Evolutionary conservation across 2,113 vertebrate genomes (phyloP).

Genomic region (Ranitomeya variabilis): DNA sequence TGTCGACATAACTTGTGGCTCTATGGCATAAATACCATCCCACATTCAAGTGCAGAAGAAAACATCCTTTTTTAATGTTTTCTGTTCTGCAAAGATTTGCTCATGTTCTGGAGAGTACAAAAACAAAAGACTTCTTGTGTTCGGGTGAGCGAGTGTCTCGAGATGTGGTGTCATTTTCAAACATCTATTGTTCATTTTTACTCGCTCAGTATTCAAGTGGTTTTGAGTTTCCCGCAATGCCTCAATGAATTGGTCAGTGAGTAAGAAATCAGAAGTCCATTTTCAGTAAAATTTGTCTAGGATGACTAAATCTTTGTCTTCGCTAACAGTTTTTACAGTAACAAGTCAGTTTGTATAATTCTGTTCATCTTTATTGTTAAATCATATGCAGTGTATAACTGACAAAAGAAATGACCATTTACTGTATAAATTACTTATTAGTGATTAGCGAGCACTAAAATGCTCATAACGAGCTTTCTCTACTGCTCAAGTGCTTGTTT

Average conservation of each 20-base stretch:
- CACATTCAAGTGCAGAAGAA: slow-evolving; percentile 33
- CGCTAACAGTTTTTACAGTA: slow-evolving; percentile 16
- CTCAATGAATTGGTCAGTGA: slow-evolving; percentile 38
- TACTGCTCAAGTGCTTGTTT: too few species aligned
- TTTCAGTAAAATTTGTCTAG: background rate
- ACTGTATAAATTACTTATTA: background rate
- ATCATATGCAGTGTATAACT: background rate
- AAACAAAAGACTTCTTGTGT: slow-evolving; percentile 39
- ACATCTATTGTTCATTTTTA: slow-evolving; percentile 26
- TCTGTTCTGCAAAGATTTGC: slow-evolving; percentile 52
- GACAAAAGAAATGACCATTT: background rate
- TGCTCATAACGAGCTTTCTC: too few species aligned
- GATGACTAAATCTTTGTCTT: background rate
- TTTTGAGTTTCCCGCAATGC: slow-evolving; percentile 41
- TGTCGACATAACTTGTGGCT: slow-evolving; percentile 14
- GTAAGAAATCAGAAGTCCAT: background rate
- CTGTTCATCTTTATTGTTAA: background rate
- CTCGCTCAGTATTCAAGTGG: slow-evolving; percentile 24
- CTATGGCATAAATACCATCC: slow-evolving; percentile 11
- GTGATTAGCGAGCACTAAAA: too few species aligned
- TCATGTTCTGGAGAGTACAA: slow-evolving; percentile 22
- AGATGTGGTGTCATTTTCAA: slow-evolving; percentile 38
- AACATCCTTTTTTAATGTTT: slow-evolving; percentile 43
- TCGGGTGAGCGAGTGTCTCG: background rate
- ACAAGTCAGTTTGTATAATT: background rate